phyloP scores from a whole-genome alignment of 1,140 invertebrate species.

The Cyrtorhinus lividipennis region DNA sequence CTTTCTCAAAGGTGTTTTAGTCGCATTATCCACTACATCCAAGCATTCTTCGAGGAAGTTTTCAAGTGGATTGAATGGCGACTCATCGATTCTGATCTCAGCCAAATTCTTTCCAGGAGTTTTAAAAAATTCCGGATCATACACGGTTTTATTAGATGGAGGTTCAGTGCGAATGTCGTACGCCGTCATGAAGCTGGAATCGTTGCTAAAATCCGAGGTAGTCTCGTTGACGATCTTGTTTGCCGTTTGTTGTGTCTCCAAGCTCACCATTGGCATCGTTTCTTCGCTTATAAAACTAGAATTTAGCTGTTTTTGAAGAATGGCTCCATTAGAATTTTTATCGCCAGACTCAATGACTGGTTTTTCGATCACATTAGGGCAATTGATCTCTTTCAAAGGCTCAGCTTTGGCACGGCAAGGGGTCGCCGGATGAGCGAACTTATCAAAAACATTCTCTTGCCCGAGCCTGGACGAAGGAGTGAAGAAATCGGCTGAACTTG shows the following conservation, averaged over 20 bases:
- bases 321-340: not conserved
- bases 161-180: conserved; percentile 8
- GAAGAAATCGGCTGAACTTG: too few relatives aligned
- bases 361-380: not conserved
- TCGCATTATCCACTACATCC: not conserved
- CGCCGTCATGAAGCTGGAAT: conserved; percentile 11
- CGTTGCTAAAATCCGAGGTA: not conserved
- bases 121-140: conserved; percentile 3
- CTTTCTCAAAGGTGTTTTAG: not conserved
- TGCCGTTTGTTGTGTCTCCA: not conserved
- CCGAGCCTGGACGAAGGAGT: not conserved
- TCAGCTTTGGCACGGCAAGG: not conserved
- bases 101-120: conserved; percentile 10
- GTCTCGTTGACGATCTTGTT: not conserved
- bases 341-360: not conserved
- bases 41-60: not conserved
- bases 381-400: not conserved
- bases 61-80: conserved; percentile 7
- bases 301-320: not conserved
- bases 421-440: not conserved
- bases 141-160: not conserved
- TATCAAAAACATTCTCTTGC: not conserved
- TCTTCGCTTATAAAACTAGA: not conserved
- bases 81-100: not conserved
- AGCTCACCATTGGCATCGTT: not conserved